Evolutionary conservation across 2,113 vertebrate species (phyloP).

Genomic region (Oryzias javanicus): DNA sequence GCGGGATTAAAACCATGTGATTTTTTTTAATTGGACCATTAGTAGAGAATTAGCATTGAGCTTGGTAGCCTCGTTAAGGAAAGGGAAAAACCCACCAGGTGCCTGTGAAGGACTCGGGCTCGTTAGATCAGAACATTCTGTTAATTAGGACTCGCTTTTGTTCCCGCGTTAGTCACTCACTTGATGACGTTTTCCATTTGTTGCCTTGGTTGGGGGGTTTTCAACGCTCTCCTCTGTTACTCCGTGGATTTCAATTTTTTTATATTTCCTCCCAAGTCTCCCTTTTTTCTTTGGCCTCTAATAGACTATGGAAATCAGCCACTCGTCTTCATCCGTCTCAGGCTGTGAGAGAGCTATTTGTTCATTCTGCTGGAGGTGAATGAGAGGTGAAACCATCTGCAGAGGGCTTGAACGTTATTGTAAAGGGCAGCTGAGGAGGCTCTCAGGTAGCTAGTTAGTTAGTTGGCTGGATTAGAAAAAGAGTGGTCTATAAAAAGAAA

Average conservation of each 20-base stretch:
- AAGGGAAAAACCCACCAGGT: conserved; percentile 62
- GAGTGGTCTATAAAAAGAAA: conserved; percentile 2
- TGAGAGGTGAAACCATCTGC: conserved; percentile 55
- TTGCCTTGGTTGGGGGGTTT: conserved; percentile 23
- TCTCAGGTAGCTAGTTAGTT: conserved; percentile 29
- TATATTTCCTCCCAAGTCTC: conserved; percentile 22
- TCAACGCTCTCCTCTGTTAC: conserved; percentile 14
- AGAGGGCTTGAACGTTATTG: conserved; percentile 34
- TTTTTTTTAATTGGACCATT: conserved; percentile 83
- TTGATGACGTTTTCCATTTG: conserved; percentile 55
- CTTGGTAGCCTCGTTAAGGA: conserved; percentile 73
- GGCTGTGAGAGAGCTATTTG: conserved; percentile 43
- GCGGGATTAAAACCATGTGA: conserved; percentile 80
- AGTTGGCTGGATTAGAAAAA: conserved; percentile 23
- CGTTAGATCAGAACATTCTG: conserved; percentile 61
- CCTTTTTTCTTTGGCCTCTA: conserved; percentile 34
- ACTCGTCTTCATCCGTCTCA: conserved; percentile 47
- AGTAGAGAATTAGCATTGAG: conserved; percentile 80
- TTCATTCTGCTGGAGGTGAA: conserved; percentile 52
- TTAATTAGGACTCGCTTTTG: conserved; percentile 65
- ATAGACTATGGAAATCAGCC: conserved; percentile 55
- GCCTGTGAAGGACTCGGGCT: conserved; percentile 62
- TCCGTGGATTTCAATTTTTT: background rate
- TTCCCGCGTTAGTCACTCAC: conserved; percentile 47
- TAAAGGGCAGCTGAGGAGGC: conserved; percentile 30